These are phyloP conservation scores for Hylomyscus alleni DNA, from an alignment of 2,797 vertebrate species.

Conservation along the genomic window DNA sequence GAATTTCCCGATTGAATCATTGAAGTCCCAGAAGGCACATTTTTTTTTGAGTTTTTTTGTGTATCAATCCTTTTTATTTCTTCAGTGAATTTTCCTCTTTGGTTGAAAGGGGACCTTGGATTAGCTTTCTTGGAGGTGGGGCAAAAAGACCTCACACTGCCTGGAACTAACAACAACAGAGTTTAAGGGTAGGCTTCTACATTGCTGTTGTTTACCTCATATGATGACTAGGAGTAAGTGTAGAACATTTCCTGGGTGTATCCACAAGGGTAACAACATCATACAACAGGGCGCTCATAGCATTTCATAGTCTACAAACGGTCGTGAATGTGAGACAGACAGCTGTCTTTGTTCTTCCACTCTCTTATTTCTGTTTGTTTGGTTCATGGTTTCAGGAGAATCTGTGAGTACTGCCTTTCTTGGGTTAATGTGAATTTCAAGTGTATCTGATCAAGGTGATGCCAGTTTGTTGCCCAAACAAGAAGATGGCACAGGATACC, in stretches of 20 bases:
- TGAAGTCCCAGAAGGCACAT: slow-evolving; percentile 65
- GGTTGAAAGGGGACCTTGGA: slow-evolving; percentile 65
- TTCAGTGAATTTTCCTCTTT: slow-evolving; percentile 68
- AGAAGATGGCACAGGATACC: neutral
- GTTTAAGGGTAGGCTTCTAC: neutral
- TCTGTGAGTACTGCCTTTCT: neutral
- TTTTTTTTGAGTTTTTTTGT: slow-evolving; percentile 71
- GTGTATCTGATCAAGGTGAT: neutral
- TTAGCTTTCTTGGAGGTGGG: slow-evolving; percentile 63
- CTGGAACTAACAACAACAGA: slow-evolving; percentile 27
- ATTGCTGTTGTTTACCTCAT: neutral
- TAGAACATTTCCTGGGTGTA: neutral
- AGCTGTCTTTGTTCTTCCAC: neutral
- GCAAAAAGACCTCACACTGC: slow-evolving; percentile 45
- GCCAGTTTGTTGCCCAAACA: neutral
- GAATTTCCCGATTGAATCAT: slow-evolving; percentile 72
- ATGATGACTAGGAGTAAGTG: slow-evolving; percentile 26
- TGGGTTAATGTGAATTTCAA: slow-evolving; percentile 24
- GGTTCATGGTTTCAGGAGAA: neutral
- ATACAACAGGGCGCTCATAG: neutral
- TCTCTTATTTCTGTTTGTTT: slow-evolving; percentile 29
- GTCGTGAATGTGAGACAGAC: neutral
- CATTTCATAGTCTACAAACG: neutral
- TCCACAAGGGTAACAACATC: neutral
- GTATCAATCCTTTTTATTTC: slow-evolving; percentile 71